These are phyloP conservation scores for Sceloporus tristichus DNA, from an alignment of 2,113 vertebrate species.

Conservation along the genomic window DNA sequence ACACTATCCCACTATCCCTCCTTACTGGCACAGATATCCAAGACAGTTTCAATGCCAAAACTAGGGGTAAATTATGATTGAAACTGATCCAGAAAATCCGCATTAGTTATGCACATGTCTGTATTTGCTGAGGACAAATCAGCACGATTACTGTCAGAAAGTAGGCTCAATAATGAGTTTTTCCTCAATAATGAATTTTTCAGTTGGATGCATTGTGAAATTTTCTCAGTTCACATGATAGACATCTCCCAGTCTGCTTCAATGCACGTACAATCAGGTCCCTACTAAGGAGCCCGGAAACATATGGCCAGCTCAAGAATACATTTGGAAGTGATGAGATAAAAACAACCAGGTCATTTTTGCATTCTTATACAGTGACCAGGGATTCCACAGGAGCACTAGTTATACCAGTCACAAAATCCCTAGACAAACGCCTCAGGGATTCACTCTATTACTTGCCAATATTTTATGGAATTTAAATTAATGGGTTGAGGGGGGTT, in stretches of 20 bases:
- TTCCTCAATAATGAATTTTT: neutral
- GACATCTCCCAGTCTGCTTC: neutral
- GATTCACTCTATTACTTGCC: neutral
- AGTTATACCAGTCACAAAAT: neutral
- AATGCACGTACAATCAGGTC: neutral
- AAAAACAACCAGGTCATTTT: neutral
- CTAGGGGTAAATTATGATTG: neutral
- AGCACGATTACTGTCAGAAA: neutral
- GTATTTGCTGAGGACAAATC: neutral
- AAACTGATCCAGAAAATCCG: neutral
- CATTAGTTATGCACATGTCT: no score
- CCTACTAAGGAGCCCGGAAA: neutral
- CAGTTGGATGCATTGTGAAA: neutral
- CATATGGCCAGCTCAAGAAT: neutral
- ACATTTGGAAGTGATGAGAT: neutral
- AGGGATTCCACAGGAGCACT: neutral
- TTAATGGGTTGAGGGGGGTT: slow-evolving; percentile 1
- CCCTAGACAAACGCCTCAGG: neutral
- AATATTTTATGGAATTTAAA: slow-evolving; percentile 41
- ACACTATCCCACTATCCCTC: neutral
- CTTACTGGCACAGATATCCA: neutral
- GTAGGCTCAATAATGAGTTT: neutral
- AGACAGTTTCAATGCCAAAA: neutral
- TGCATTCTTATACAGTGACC: neutral
- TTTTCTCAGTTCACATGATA: neutral